Percentiles rank a stretch among this genome's conserved stretches.
These are phyloP conservation scores for Ramphastos sulfuratus DNA, from an alignment of 2,113 vertebrate genomes.

Conservation along the genomic window DNA sequence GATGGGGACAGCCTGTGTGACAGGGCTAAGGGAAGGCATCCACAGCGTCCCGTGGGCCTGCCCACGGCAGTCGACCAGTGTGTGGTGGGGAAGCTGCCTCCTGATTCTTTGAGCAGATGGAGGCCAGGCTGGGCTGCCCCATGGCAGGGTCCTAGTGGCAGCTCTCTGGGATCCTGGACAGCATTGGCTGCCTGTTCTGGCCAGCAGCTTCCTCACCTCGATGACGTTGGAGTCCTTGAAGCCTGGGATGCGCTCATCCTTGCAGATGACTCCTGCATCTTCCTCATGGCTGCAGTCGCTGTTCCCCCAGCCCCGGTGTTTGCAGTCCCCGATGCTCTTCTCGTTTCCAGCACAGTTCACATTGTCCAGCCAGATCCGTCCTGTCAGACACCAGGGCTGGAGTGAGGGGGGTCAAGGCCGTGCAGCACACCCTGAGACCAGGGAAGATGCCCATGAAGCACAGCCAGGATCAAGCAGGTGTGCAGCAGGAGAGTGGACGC, in stretches of 20 bases:
- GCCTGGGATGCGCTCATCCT: constrained; percentile 89
- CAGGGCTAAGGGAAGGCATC: background rate
- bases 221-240: constrained; percentile 92
- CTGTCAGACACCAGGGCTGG: constrained; percentile 62
- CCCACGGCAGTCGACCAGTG: background rate
- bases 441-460: background rate
- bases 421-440: fast-evolving
- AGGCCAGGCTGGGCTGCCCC: background rate
- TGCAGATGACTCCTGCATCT: constrained; percentile 92
- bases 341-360: constrained; percentile 86
- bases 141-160: background rate
- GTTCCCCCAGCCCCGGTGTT: constrained; percentile 93
- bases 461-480: fast-evolving
- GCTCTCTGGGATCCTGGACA: background rate
- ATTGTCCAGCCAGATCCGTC: constrained; percentile 97
- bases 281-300: constrained; percentile 98
- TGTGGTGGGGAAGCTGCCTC: background rate
- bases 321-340: constrained; percentile 84
- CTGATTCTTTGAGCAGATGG: fast-evolving
- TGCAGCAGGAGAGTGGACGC: fast-evolving
- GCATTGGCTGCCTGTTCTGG: background rate
- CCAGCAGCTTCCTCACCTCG: constrained; percentile 79
- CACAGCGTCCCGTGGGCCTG: background rate
- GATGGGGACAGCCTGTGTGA: background rate
- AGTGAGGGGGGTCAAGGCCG: background rate